Evolutionary conservation across 1,140 invertebrate species (phyloP).

Genomic region (Papilio dardanus): DNA sequence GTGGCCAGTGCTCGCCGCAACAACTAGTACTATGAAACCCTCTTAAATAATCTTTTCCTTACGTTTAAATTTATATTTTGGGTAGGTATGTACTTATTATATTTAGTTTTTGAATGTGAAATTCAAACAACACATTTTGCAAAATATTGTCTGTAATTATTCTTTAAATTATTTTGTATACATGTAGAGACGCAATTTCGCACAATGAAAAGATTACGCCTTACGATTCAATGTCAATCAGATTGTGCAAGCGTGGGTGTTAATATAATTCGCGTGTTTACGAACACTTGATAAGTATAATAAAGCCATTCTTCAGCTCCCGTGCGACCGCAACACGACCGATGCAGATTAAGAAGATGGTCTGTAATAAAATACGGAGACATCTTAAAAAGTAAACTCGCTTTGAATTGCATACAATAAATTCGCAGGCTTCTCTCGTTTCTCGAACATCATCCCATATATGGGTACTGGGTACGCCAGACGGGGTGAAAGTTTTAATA

Average conservation of each 20-base stretch:
- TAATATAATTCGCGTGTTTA: conserved; percentile 4
- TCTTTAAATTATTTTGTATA: background rate
- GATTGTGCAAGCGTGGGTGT: background rate
- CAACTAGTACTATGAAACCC: no score
- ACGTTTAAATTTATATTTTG: no score
- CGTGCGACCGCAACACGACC: conserved; percentile 7
- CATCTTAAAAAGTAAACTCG: conserved; percentile 28
- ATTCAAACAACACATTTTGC: no score
- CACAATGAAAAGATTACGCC: background rate
- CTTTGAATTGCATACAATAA: conserved; percentile 24
- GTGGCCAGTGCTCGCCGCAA: no score
- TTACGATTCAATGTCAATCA: background rate
- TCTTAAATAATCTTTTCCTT: no score
- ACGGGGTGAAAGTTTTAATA: conserved; percentile 23
- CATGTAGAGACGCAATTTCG: background rate
- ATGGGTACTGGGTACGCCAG: background rate
- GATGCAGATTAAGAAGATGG: conserved; percentile 19
- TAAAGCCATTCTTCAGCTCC: conserved; percentile 22
- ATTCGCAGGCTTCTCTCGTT: conserved; percentile 27
- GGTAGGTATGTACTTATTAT: no score
- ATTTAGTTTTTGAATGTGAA: no score
- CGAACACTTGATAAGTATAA: conserved; percentile 22
- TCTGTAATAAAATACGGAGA: conserved; percentile 15
- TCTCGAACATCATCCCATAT: conserved; percentile 20
- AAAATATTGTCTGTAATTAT: no score